Base-by-base conservation (phyloP, 1,140 invertebrate genomes). In the Euschistus heros region DNA sequence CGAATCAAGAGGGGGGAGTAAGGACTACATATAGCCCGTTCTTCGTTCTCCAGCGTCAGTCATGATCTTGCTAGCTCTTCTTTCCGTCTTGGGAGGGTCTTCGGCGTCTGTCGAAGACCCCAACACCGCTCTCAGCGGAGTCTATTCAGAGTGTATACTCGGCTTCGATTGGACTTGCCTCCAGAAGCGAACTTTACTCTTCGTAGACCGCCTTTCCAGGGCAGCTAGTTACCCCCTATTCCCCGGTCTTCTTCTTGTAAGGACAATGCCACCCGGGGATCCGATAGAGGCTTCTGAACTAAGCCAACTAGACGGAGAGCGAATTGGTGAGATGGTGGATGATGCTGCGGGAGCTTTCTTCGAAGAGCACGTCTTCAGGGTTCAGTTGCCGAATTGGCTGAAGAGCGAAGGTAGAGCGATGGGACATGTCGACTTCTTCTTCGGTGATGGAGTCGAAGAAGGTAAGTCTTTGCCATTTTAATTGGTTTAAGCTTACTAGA, bases 91-190 rank as follows among this genome's bases (percentile, higher is more conserved):
- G 6, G 33, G 33, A 13, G 10, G 3, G 33, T 37, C 33, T 13
- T 37, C 33, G 33, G 33, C 1, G 6, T 10, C 33, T 10, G 1
- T 13, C 44, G 44, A 33, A 7, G 64, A 65, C 54, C 64, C 64
- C 10, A 59, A 57, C 27, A 30, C 17, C 5, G 64, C 64, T 27
- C 24, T 46, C 33, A n/a, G 33, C 6, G 64, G 64, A 14, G 42
- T 65, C 33, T 65, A 65, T 30, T 37, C 64, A 1, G 33, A 65
- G 42, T 65, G 64, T 22, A 33, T 65, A 4, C 27, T 65, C n/a
- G 24, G 27, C 13, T n/a, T 65, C n/a, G 54, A 54, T 33, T 65
- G 30, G 24, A n/a, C 54, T n/a, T 65, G 64, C 30, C 33, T 65
- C 8, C 64, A 65, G 33, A 13, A 54, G 27, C 30, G 42, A 15